These are phyloP conservation scores for Gobio occitaniae DNA, from an alignment of 2,797 vertebrate species.

Conservation along the genomic window DNA sequence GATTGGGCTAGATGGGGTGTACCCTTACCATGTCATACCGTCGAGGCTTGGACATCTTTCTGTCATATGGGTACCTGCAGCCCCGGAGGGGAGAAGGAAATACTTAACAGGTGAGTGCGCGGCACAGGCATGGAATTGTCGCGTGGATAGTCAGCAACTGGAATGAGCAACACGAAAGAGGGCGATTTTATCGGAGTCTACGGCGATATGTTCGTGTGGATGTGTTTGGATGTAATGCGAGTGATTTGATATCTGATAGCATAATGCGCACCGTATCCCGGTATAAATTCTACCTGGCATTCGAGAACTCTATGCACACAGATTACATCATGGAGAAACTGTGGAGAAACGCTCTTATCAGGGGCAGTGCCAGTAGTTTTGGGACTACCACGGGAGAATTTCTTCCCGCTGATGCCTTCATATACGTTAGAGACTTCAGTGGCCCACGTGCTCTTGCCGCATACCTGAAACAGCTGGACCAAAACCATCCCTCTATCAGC, in stretches of 20 bases:
- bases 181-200: conserved; percentile 83
- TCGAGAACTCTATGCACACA: conserved; percentile 92
- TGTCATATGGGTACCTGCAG: conserved; percentile 88
- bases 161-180: conserved; percentile 85
- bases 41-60: conserved; percentile 85
- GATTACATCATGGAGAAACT: conserved; percentile 97
- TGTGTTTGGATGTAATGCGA: conserved; percentile 79
- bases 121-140: conserved; percentile 73
- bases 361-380: conserved; percentile 88
- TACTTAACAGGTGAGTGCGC: conserved; percentile 7
- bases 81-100: conserved; percentile 38
- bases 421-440: conserved; percentile 91
- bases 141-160: conserved; percentile 96
- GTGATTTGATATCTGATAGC: conserved; percentile 67
- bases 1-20: conserved; percentile 72
- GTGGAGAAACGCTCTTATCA: conserved; percentile 86
- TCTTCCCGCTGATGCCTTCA: conserved; percentile 88
- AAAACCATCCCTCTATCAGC: conserved; percentile 75
- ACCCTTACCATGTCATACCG: conserved; percentile 93
- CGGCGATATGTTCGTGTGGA: conserved; percentile 81
- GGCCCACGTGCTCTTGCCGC: conserved; percentile 80
- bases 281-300: conserved; percentile 95
- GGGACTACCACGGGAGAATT: conserved; percentile 87
- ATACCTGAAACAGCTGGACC: conserved; percentile 85
- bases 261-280: conserved; percentile 77